phyloP scores from a whole-genome alignment of 64 coral and sea anemone species.

The Trachythela sp. region DNA sequence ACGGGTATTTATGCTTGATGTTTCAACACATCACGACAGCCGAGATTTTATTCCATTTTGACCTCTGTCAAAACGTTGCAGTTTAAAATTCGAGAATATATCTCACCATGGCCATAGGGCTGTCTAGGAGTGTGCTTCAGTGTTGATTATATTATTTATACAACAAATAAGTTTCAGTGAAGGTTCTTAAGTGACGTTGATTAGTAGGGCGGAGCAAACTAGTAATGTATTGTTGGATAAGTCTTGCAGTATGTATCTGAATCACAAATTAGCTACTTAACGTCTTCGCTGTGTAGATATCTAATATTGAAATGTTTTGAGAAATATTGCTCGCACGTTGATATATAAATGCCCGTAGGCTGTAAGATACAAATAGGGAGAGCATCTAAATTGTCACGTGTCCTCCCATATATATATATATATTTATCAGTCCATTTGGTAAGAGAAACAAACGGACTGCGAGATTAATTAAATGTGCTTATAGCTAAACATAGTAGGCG shows the following conservation, averaged over 20 bases:
- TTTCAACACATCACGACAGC: neutral
- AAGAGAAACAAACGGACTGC: neutral
- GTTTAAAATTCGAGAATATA: too few relatives aligned
- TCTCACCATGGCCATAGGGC: neutral
- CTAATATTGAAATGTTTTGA: neutral
- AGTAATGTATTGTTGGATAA: too few relatives aligned
- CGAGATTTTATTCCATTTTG: neutral
- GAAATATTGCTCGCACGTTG: neutral
- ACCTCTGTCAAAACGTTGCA: too few relatives aligned
- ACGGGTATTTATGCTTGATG: neutral
- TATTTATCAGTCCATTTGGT: neutral
- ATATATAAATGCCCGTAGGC: too few relatives aligned
- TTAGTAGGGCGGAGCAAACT: too few relatives aligned
- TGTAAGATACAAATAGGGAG: too few relatives aligned
- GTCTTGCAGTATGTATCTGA: too few relatives aligned
- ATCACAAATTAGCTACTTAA: neutral
- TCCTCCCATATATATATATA: neutral
- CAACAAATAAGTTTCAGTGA: neutral
- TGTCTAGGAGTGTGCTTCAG: neutral
- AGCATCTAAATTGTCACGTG: neutral
- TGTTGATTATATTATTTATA: neutral
- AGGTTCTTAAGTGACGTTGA: neutral
- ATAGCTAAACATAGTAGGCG: constrained; percentile 1
- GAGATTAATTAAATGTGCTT: constrained; percentile 5
- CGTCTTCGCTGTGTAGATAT: neutral